These are phyloP conservation scores for Phrynosoma blainvillii DNA, from an alignment of 2,113 vertebrate genomes.

Conservation along the genomic window DNA sequence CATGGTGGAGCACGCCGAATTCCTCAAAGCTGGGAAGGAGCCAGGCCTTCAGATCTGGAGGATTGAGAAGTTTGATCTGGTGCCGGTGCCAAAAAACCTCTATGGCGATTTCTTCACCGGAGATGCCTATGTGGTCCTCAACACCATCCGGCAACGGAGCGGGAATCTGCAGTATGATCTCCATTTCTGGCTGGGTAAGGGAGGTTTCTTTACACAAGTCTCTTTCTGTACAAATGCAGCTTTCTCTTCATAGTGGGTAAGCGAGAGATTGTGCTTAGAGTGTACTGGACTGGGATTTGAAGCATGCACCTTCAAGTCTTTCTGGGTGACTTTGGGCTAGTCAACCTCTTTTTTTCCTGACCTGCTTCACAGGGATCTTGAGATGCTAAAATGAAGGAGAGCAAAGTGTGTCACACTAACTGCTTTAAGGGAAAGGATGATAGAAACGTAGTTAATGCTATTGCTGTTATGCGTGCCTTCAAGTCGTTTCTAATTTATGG, in stretches of 20 bases:
- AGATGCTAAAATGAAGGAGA: too few relatives aligned
- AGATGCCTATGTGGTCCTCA: constrained; percentile 93
- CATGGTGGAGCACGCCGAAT: constrained; percentile 93
- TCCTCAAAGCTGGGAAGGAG: constrained; percentile 87
- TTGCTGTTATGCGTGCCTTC: too few relatives aligned
- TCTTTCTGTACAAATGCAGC: not conserved
- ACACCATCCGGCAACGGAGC: constrained; percentile 90
- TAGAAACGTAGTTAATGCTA: too few relatives aligned
- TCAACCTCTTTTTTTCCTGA: too few relatives aligned
- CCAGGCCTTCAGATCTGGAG: constrained; percentile 97
- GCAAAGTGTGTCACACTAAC: too few relatives aligned
- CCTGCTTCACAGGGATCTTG: too few relatives aligned
- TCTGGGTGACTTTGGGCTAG: too few relatives aligned
- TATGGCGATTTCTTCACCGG: constrained; percentile 94
- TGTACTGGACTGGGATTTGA: too few relatives aligned
- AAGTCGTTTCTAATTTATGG: too few relatives aligned
- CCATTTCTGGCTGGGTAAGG: constrained; percentile 96
- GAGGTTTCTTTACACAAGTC: not conserved
- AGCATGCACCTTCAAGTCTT: too few relatives aligned
- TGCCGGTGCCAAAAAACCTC: constrained; percentile 89
- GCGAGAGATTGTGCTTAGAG: too few relatives aligned
- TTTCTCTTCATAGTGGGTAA: not conserved
- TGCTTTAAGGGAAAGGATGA: too few relatives aligned
- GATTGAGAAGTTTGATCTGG: constrained; percentile 94
- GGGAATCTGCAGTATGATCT: constrained; percentile 93